Conservation (phyloP, 2,888 invertebrate genomes). For the Myopa testacea region DNA sequence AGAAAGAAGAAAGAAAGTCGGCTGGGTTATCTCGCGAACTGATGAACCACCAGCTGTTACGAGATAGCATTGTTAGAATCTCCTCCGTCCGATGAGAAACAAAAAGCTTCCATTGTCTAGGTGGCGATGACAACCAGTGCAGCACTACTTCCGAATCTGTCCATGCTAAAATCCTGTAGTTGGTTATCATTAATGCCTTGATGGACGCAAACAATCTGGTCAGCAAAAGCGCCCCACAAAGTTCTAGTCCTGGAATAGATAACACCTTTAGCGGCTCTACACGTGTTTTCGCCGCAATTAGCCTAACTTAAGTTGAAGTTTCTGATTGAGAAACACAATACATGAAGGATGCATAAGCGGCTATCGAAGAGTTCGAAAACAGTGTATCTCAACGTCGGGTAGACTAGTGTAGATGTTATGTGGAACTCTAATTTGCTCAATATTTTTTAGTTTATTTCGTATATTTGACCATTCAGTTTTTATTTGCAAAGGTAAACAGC, state of each 20-base stretch:
- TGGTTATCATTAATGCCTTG: background rate
- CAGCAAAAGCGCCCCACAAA: constrained; percentile 16
- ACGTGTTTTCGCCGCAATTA: constrained; percentile 13
- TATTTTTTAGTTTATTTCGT: background rate
- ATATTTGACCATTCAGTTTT: background rate
- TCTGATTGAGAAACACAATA: constrained; percentile 7
- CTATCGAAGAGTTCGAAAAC: constrained; percentile 5
- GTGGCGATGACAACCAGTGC: constrained; percentile 51
- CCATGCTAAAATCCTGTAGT: constrained; percentile 43
- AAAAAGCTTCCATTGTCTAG: too few relatives aligned
- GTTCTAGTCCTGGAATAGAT: constrained; percentile 24
- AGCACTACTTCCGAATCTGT: constrained; percentile 46
- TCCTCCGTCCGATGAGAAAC: too few relatives aligned
- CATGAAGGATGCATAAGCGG: constrained; percentile 11
- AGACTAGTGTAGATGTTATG: background rate
- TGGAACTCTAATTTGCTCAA: background rate
- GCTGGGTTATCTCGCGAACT: constrained; percentile 47
- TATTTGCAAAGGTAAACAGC: constrained; percentile 1
- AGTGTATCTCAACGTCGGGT: background rate
- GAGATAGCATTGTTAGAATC: background rate
- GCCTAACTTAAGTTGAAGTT: background rate
- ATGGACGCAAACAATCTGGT: constrained; percentile 5
- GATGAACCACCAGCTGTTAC: constrained; percentile 45
- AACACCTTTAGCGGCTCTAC: constrained; percentile 22
- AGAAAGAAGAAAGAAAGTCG: too few relatives aligned